Conservation (phyloP, 2,113 vertebrate species). For the Phylloscopus whistleri region DNA sequence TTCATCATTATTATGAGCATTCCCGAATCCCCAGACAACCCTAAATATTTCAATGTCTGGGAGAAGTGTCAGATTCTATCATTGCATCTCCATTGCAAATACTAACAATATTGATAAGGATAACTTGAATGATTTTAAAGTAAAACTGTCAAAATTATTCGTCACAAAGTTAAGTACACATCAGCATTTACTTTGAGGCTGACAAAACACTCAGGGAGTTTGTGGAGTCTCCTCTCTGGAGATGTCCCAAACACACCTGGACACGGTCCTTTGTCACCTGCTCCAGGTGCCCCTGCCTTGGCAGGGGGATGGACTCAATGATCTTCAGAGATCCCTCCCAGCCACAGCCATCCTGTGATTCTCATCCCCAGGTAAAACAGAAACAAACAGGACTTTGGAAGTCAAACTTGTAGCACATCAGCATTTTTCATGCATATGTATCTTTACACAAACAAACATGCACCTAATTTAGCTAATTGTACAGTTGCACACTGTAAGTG, state of each 20-base stretch:
- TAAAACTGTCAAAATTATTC: neutral
- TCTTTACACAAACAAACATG: neutral
- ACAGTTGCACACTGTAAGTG: neutral
- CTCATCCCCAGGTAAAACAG: neutral
- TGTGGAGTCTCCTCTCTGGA: neutral
- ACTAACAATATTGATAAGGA: neutral
- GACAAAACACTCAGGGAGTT: neutral
- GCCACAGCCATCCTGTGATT: neutral
- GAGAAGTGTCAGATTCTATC: neutral
- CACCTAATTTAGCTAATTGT: neutral
- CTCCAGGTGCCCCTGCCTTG: neutral
- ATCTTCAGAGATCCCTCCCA: neutral
- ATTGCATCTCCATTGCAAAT: neutral
- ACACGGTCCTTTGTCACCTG: neutral
- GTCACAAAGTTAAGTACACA: neutral
- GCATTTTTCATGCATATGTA: neutral
- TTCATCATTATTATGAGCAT: constrained; percentile 2
- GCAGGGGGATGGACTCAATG: neutral
- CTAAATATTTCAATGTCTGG: constrained; percentile 31
- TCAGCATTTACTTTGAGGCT: neutral
- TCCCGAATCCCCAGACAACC: neutral
- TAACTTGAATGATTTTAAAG: neutral
- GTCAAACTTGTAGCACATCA: neutral
- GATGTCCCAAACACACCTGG: neutral
- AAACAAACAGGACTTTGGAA: neutral